phyloP scores from a whole-genome alignment of 53 echinoderm and acorn worm genomes.

The Holothuria leucospilota region DNA sequence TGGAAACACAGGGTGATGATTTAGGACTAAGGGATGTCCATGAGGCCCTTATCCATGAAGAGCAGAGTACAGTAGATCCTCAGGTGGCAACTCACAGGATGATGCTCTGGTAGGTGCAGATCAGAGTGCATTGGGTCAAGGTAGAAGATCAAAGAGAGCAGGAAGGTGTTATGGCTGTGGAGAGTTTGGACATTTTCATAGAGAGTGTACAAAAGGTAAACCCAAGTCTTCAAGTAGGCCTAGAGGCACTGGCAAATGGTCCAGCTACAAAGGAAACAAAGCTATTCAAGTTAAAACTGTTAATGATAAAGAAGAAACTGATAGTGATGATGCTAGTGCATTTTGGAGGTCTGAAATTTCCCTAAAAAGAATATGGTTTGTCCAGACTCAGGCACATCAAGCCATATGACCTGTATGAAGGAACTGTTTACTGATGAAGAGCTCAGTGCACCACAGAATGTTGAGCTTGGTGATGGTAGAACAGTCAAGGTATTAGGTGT shows the following conservation, averaged over 20 bases:
- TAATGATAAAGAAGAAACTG: too few species aligned
- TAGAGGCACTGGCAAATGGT: neutral
- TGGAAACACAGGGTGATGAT: neutral
- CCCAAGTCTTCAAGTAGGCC: neutral
- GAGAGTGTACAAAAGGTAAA: neutral
- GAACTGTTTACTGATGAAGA: neutral
- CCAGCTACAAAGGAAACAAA: neutral
- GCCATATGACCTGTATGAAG: conserved; percentile 1
- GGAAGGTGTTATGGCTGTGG: conserved; percentile 15
- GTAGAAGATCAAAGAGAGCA: neutral
- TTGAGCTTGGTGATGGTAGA: neutral
- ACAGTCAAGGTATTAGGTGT: neutral
- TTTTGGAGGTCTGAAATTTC: neutral
- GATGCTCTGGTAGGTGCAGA: neutral
- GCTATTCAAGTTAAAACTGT: too few species aligned
- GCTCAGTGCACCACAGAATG: neutral
- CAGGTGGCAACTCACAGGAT: neutral
- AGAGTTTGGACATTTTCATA: neutral
- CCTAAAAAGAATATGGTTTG: neutral
- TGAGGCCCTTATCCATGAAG: neutral
- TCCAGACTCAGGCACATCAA: neutral
- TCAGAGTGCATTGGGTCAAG: neutral
- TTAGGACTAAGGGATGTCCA: neutral
- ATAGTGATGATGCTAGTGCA: neutral
- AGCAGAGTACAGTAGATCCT: neutral